Conservation (phyloP, 2,113 vertebrate genomes). For the Anas platyrhynchos region DNA sequence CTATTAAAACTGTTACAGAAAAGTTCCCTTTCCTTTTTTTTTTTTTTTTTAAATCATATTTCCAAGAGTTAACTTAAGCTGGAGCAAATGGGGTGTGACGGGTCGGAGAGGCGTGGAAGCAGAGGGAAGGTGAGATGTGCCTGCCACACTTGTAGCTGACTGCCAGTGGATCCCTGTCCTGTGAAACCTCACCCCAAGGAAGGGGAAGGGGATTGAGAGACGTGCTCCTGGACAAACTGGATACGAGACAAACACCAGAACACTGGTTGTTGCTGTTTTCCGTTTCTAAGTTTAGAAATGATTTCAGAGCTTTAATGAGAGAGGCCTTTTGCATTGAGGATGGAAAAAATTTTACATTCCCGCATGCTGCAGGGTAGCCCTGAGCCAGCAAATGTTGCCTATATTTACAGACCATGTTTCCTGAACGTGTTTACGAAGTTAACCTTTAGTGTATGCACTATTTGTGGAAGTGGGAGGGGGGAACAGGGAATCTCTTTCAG, state of each 20-base stretch:
- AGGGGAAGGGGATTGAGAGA: neutral
- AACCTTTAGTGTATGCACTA: neutral
- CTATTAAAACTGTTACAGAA: neutral
- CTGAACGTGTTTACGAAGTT: neutral
- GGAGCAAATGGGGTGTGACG: neutral
- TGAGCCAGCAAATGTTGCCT: neutral
- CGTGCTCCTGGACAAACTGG: neutral
- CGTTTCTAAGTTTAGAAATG: slow-evolving; percentile 42
- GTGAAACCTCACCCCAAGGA: neutral
- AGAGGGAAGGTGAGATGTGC: neutral
- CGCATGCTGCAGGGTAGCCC: neutral
- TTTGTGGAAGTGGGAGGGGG: neutral
- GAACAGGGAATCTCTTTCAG: slow-evolving; percentile 38
- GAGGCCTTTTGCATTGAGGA: neutral
- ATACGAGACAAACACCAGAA: neutral
- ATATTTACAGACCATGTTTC: neutral
- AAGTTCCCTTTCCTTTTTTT: neutral
- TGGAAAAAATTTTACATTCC: slow-evolving; percentile 24
- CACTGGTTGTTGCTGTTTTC: neutral
- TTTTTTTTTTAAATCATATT: neutral
- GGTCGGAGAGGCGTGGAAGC: neutral
- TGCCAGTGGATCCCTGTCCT: too few species aligned
- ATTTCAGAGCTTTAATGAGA: neutral
- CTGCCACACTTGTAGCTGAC: neutral
- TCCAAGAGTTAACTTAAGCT: neutral